Conservation (phyloP, 2,113 vertebrate species). For the Sinocyclocheilus rhinocerous region DNA sequence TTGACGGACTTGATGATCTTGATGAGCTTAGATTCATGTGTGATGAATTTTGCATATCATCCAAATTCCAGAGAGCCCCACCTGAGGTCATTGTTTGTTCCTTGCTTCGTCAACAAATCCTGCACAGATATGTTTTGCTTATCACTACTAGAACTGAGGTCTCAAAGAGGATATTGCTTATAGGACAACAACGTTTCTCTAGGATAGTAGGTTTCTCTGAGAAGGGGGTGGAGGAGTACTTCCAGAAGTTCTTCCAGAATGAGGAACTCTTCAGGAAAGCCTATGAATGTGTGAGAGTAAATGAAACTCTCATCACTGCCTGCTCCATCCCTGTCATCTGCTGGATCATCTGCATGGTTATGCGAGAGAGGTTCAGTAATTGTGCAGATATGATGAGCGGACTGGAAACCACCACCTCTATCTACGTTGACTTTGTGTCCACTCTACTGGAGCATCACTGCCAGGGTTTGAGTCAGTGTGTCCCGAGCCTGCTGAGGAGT, state of each 20-base stretch:
- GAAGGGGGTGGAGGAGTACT: slow-evolving; percentile 12
- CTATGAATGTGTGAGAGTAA: slow-evolving; percentile 9
- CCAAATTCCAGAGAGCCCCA: slow-evolving; percentile 18
- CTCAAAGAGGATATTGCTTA: slow-evolving; percentile 44
- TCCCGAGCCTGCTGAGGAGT: not conserved
- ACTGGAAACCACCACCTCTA: slow-evolving; percentile 36
- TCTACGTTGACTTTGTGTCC: slow-evolving; percentile 39
- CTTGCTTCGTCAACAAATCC: slow-evolving; percentile 61
- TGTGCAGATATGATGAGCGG: not conserved
- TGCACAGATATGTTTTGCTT: slow-evolving; percentile 59
- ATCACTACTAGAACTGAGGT: slow-evolving; percentile 60
- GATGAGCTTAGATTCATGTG: slow-evolving; percentile 38
- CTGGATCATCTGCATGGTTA: slow-evolving; percentile 37
- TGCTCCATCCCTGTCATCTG: slow-evolving; percentile 47
- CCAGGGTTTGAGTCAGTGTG: slow-evolving; percentile 13
- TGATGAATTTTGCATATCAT: not conserved
- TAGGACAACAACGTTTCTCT: not conserved
- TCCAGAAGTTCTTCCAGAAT: not conserved
- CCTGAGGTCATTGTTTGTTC: slow-evolving; percentile 61
- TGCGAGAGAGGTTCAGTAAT: not conserved
- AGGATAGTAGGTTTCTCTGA: slow-evolving; percentile 39
- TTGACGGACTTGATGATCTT: slow-evolving; percentile 65
- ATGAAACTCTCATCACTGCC: slow-evolving; percentile 33
- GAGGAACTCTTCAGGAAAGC: not conserved
- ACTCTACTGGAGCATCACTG: slow-evolving; percentile 39